Percentiles rank a stretch among this genome's conserved stretches.
Evolutionary conservation across 1,140 invertebrate species (phyloP).

Genomic region (Hylaeus volcanicus): DNA sequence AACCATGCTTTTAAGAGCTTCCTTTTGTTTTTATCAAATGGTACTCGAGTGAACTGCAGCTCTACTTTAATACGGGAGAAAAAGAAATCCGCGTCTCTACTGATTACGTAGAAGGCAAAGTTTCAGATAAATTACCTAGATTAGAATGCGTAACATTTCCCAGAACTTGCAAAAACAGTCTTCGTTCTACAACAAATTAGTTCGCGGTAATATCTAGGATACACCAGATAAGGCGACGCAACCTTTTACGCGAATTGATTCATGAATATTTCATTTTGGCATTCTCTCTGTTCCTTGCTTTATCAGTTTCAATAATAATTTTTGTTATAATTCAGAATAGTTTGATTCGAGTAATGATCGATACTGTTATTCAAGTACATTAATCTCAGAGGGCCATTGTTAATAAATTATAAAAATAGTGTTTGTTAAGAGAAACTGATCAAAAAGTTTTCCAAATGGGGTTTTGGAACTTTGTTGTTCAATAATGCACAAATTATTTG

Average conservation of each 20-base stretch:
- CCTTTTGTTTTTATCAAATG: not conserved
- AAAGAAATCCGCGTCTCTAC: conserved; percentile 8
- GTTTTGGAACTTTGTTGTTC: too few species aligned
- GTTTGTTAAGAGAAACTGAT: too few species aligned
- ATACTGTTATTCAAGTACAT: not conserved
- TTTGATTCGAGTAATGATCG: not conserved
- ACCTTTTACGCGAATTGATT: conserved; percentile 32
- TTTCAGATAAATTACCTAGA: conserved; percentile 22
- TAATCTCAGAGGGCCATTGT: too few species aligned
- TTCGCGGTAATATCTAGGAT: not conserved
- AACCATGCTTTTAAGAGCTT: not conserved
- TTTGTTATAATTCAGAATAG: not conserved
- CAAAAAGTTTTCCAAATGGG: too few species aligned
- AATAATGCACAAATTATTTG: too few species aligned
- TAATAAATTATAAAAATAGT: too few species aligned
- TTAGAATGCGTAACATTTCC: conserved; percentile 21
- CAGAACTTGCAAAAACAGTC: conserved; percentile 7
- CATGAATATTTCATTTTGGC: conserved; percentile 34
- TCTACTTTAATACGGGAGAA: not conserved
- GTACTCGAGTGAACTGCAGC: not conserved
- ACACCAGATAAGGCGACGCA: conserved; percentile 17
- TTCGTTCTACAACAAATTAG: conserved; percentile 1
- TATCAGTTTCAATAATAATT: not conserved
- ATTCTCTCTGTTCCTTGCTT: not conserved
- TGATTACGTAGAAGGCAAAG: conserved; percentile 6